A percentile compares a stretch with the other conserved stretches of the same genome.
These are phyloP conservation scores for Amiota minor DNA, from an alignment of 2,888 invertebrate species.

Conservation along the genomic window DNA sequence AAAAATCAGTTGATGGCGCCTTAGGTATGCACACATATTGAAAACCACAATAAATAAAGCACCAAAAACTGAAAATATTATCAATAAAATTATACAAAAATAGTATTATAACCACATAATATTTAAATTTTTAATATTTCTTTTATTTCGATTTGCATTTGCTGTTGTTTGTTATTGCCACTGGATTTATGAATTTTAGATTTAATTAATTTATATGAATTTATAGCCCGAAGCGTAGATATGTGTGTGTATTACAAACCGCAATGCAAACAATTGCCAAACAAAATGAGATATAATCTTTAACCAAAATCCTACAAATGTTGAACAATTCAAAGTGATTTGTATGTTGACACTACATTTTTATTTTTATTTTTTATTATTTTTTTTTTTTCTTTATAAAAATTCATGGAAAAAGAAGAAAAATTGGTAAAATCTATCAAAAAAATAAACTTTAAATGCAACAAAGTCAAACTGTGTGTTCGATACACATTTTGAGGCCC, in stretches of 20 bases:
- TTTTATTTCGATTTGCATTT: no score
- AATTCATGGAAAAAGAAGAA: background rate
- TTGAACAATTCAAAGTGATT: background rate
- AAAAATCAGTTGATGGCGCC: no score
- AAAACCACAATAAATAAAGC: background rate
- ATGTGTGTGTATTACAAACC: background rate
- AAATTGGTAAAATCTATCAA: background rate
- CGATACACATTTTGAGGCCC: background rate
- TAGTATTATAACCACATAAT: background rate
- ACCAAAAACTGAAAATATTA: background rate
- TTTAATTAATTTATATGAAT: slow-evolving; percentile 11
- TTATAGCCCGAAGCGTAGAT: background rate
- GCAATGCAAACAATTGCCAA: background rate
- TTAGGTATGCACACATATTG: background rate
- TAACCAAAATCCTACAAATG: background rate
- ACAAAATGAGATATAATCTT: background rate
- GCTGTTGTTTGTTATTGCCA: background rate
- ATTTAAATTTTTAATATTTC: slow-evolving; percentile 2
- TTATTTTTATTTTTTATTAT: no score
- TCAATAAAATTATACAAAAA: no score
- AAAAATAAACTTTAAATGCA: background rate
- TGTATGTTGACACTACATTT: background rate
- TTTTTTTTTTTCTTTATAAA: background rate
- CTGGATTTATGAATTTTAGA: slow-evolving; percentile 12
- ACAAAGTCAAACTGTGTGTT: background rate